Percentiles rank a stretch among this genome's conserved stretches.
Conservation (phyloP, 2,113 vertebrate species). For the Dissostichus mawsoni region DNA sequence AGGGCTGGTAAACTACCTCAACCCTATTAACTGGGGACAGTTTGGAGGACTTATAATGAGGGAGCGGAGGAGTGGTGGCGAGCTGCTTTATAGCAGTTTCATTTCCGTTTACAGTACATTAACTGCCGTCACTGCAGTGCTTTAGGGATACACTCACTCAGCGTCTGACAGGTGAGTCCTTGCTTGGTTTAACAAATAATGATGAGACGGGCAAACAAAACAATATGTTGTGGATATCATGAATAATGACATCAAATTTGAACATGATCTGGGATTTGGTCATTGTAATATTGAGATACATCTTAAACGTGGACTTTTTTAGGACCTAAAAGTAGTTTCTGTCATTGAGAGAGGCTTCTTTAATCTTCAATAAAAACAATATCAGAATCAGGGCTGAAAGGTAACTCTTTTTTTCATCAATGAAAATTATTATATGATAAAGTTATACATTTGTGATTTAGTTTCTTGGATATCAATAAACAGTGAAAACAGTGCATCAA, state of each 20-base stretch:
- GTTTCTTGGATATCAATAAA: not conserved
- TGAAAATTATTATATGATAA: no score
- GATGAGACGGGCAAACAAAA: not conserved
- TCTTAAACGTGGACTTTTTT: not conserved
- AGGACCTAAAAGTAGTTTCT: not conserved
- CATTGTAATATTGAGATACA: not conserved
- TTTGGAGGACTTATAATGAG: conserved; percentile 43
- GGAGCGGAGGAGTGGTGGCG: conserved; percentile 5
- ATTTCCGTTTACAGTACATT: conserved; percentile 54
- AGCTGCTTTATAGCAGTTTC: conserved; percentile 43
- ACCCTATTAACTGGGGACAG: conserved; percentile 60
- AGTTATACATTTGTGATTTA: not conserved
- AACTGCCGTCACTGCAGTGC: conserved; percentile 9
- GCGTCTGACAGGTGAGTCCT: conserved; percentile 27
- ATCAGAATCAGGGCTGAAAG: not conserved
- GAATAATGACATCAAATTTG: not conserved
- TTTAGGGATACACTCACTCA: not conserved
- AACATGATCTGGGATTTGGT: not conserved
- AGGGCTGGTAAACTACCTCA: conserved; percentile 64
- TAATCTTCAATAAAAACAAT: not conserved
- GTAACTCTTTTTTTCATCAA: not conserved
- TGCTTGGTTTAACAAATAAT: conserved; percentile 10
- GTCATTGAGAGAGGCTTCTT: not conserved
- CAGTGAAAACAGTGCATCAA: no score
- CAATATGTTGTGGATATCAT: not conserved